These are phyloP conservation scores for Linurgus olivaceus DNA, from an alignment of 2,797 vertebrate genomes.

Conservation along the genomic window DNA sequence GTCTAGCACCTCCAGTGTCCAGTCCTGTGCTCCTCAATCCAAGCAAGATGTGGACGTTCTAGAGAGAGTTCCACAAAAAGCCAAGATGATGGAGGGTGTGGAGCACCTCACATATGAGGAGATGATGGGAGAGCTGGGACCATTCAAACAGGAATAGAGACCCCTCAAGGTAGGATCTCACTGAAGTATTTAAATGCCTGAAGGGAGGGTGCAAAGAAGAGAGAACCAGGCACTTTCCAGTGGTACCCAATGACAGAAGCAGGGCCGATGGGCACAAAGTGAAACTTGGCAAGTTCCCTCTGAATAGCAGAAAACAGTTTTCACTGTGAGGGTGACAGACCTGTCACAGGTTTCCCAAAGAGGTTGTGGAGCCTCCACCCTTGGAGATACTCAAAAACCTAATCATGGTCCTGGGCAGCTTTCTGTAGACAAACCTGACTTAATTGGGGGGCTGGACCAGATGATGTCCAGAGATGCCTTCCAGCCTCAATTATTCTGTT, in stretches of 20 bases:
- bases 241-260: background rate
- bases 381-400: background rate
- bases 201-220: background rate
- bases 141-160: background rate
- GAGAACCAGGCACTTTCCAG: background rate
- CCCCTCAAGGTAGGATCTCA: background rate
- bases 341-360: background rate
- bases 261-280: background rate
- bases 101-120: background rate
- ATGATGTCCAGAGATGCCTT: background rate
- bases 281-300: background rate
- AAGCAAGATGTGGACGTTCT: background rate
- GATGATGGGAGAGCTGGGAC: accelerated
- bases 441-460: accelerated
- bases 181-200: background rate
- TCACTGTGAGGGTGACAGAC: background rate
- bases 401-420: background rate
- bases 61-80: background rate
- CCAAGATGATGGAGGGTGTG: background rate
- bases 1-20: background rate
- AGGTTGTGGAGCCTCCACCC: background rate
- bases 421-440: background rate
- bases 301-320: background rate
- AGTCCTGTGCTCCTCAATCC: background rate
- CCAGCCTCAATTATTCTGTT: background rate